Evolutionary conservation across 2,113 vertebrate genomes (phyloP), one percentile per base, ranked within the genome.

Genomic region (Aspidoscelis tigris): DNA sequence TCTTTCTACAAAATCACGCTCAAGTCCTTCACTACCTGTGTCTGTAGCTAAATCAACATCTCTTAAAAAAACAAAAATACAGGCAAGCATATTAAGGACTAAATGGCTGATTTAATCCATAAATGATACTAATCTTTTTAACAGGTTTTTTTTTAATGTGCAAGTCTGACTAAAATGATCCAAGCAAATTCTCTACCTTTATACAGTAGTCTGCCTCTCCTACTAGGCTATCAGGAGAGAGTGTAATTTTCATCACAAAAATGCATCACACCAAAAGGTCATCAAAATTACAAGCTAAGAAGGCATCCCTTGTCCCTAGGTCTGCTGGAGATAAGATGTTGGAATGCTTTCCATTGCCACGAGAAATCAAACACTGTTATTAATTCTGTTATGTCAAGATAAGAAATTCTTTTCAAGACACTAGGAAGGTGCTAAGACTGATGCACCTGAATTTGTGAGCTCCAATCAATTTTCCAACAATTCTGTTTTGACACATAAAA

Each of bases 11-110:
- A 77, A 3, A 74, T 82, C 83, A 0, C 33, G 7, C 73, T 81
- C 53, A 41, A 7, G 11, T 85, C 53, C 64, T 89, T 85, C 73
- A 68, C 90, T 26, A 78, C 76, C 66, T 88, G 0, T 22, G 66
- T 87, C 53, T 88, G 75, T 11, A 90, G 58, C 64, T 88, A 81
- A 91, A 89, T 81, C 82, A 76, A 81, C 50, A 88, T 92, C 87
- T 72, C 88, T 75, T 84, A 20, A 58, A 55, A 81, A 72, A 21
- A 44, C 18, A 68, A 73, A 73, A 84, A 69, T 65, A 26, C 39
- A 78, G 4, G 82, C 14, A 81, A 86, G 79, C 85, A 88, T 86
- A 26, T 18, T 84, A 93, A 69, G 70, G 89, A 83, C 78, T 82
- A 85, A 26, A 80, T 5, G 20, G 58, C 76, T 84, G 71, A 74